These are phyloP conservation scores for Hydrozoanthus tunicans DNA, from an alignment of 64 coral and sea anemone species.

Conservation along the genomic window DNA sequence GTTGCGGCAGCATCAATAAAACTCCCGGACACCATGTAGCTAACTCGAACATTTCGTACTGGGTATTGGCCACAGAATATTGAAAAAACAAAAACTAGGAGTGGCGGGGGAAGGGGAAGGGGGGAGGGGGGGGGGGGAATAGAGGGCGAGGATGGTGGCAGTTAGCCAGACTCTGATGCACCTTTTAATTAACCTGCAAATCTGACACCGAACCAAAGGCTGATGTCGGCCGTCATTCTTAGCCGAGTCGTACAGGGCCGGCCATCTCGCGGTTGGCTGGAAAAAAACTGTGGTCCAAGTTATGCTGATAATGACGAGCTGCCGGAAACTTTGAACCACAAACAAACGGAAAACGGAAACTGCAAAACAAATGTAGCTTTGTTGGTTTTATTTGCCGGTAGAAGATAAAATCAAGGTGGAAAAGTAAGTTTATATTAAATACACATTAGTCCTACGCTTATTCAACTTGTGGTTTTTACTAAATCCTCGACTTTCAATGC, in stretches of 20 bases:
- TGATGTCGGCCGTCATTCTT: constrained; percentile 7
- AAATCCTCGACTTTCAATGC: background rate
- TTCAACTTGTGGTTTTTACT: background rate
- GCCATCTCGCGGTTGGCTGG: background rate
- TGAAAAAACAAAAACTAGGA: too few relatives aligned
- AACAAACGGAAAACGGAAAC: background rate
- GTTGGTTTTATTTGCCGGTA: background rate
- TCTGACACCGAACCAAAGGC: too few relatives aligned
- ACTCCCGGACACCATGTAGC: too few relatives aligned
- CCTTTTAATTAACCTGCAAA: too few relatives aligned
- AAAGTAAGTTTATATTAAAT: background rate
- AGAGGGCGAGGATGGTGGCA: too few relatives aligned
- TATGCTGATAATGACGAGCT: background rate
- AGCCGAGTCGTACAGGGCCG: background rate
- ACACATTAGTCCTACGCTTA: background rate
- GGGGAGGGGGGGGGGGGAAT: too few relatives aligned
- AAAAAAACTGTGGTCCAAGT: background rate
- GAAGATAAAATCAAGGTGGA: background rate
- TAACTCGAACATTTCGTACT: too few relatives aligned
- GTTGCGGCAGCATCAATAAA: too few relatives aligned
- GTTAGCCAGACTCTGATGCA: too few relatives aligned
- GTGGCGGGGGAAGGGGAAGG: too few relatives aligned
- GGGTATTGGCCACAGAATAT: too few relatives aligned
- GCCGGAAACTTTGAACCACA: constrained; percentile 7
- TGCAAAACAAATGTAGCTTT: background rate